Evolutionary conservation across 2,888 invertebrate species (phyloP).

Genomic region (Epsilonema sp.): DNA sequence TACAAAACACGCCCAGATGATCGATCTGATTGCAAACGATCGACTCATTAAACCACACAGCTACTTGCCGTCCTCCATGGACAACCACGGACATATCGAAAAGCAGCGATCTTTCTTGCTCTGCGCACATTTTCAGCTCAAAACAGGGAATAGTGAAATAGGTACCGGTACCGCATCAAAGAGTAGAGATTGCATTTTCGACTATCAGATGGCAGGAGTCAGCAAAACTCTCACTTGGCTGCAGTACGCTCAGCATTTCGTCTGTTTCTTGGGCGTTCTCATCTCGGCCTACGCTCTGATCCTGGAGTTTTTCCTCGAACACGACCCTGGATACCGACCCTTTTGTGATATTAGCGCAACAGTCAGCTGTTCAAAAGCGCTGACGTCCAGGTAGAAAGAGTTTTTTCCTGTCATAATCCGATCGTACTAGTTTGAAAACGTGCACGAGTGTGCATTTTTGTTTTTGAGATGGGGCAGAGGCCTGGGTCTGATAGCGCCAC

Average conservation of each 20-base stretch:
- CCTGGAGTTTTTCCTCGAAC: slow-evolving; percentile 4
- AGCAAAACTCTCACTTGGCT: neutral
- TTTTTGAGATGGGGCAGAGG: slow-evolving; percentile 8
- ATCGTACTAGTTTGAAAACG: too few relatives aligned
- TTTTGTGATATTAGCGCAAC: slow-evolving; percentile 5
- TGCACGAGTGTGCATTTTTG: too few relatives aligned
- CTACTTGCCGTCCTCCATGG: too few relatives aligned
- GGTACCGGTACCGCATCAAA: too few relatives aligned
- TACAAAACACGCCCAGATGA: too few relatives aligned
- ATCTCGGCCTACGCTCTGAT: slow-evolving; percentile 7
- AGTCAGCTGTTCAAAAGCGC: slow-evolving; percentile 8
- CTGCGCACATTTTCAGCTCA: neutral
- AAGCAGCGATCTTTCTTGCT: too few relatives aligned
- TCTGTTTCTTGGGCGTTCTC: slow-evolving; percentile 3
- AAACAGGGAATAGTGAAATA: too few relatives aligned
- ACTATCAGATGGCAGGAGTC: neutral
- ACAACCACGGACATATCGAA: too few relatives aligned
- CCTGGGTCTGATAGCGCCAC: slow-evolving; percentile 4
- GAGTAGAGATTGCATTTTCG: too few relatives aligned
- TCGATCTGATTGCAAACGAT: too few relatives aligned
- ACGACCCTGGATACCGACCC: slow-evolving; percentile 6
- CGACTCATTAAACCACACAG: too few relatives aligned
- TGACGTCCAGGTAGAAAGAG: slow-evolving; percentile 6
- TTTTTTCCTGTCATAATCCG: too few relatives aligned
- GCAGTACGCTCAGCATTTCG: slow-evolving; percentile 1